Evolutionary conservation across 1,140 invertebrate genomes (phyloP).

Genomic region (Hermetia illucens): DNA sequence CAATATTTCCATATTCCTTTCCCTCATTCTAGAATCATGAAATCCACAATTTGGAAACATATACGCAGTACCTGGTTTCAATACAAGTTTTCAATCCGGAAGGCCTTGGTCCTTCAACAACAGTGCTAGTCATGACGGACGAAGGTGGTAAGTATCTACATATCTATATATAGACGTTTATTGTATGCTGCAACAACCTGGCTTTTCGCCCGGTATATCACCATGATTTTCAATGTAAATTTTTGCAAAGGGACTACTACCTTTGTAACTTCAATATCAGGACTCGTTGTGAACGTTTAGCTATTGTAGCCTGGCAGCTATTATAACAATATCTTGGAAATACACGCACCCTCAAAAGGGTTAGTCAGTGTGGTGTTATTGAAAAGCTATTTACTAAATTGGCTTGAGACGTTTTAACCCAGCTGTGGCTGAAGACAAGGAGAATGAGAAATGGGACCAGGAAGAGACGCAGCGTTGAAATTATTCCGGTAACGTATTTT

Average conservation of each 20-base stretch:
- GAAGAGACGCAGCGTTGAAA: no score
- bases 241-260: no score
- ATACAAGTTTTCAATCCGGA: constrained; percentile 65
- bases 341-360: neutral
- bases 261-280: no score
- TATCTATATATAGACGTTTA: neutral
- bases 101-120: constrained; percentile 51
- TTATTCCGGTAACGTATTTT: no score
- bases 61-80: constrained; percentile 60
- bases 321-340: neutral
- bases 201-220: no score
- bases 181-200: no score
- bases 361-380: neutral
- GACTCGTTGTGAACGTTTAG: no score
- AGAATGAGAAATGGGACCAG: no score
- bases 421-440: no score
- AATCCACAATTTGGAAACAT: constrained; percentile 52
- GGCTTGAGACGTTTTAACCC: no score
- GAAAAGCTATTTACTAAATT: neutral
- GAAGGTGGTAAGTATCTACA: constrained; percentile 55
- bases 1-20: constrained; percentile 24
- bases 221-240: no score
- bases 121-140: constrained; percentile 61
- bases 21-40: constrained; percentile 44
- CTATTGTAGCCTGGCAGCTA: no score